Conservation (phyloP, 2,113 vertebrate species). For the Halcyon senegalensis region DNA sequence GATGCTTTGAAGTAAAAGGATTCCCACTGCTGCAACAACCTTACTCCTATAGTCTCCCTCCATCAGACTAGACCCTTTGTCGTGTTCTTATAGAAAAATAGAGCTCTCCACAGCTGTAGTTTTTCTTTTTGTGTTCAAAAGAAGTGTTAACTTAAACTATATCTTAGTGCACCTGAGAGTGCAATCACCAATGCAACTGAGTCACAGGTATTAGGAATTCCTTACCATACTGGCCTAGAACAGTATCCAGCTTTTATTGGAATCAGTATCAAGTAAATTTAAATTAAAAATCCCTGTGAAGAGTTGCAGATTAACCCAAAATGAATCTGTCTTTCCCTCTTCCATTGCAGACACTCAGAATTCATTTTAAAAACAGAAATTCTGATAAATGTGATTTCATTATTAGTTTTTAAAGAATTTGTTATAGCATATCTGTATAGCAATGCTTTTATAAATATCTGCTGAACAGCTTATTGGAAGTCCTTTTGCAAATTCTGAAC, state of each 20-base stretch:
- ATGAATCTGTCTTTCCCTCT: background rate
- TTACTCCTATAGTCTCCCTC: background rate
- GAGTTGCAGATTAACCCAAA: background rate
- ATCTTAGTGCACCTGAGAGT: background rate
- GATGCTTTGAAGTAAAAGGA: background rate
- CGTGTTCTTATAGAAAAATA: background rate
- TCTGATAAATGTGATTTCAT: background rate
- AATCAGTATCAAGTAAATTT: background rate
- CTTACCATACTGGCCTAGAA: background rate
- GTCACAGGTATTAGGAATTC: background rate
- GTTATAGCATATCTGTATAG: background rate
- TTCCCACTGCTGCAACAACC: background rate
- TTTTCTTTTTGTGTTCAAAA: background rate
- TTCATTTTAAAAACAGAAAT: background rate
- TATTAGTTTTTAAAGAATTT: background rate
- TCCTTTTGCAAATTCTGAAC: background rate
- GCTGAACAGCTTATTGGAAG: background rate
- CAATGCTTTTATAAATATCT: background rate
- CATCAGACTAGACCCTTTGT: background rate
- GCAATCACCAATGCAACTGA: background rate
- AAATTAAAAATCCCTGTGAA: background rate
- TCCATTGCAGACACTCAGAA: background rate
- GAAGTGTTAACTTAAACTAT: background rate
- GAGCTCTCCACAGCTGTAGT: background rate
- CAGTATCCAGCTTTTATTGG: background rate